Conservation (phyloP, 2,888 invertebrate genomes). For the Ennomos quercinarius region DNA sequence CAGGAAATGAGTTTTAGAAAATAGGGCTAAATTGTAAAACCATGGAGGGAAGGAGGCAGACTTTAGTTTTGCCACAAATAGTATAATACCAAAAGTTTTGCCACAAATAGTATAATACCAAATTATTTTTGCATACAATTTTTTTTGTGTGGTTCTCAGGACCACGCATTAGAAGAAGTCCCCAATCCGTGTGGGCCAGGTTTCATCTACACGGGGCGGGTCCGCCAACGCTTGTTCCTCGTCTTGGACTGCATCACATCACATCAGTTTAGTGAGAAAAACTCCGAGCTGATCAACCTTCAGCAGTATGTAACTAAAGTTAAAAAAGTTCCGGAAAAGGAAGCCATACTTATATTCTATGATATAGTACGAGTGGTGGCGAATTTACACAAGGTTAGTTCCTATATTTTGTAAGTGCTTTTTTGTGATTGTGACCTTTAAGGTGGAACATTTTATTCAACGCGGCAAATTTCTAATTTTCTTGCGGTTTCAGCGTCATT, state of each 20-base stretch:
- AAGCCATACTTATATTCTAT: conserved; percentile 90
- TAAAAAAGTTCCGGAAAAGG: conserved; percentile 90
- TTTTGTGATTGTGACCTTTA: no score
- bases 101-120: no score
- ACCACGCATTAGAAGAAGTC: conserved; percentile 88
- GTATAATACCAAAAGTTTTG: no score
- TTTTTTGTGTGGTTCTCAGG: conserved; percentile 71
- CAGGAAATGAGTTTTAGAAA: no score
- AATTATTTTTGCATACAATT: no score
- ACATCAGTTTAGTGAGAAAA: conserved; percentile 86
- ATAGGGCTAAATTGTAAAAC: no score
- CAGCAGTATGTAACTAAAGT: conserved; percentile 92
- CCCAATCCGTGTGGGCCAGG: conserved; percentile 77
- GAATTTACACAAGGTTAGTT: conserved; percentile 88
- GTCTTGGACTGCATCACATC: conserved; percentile 90
- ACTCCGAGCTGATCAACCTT: conserved; percentile 87
- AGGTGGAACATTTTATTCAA: no score
- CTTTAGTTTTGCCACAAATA: no score
- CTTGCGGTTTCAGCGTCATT: no score
- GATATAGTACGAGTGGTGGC: conserved; percentile 91
- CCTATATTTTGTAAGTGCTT: neutral
- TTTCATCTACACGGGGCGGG: conserved; percentile 84
- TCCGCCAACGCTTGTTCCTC: conserved; percentile 87
- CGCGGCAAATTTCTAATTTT: no score
- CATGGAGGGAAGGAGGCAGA: no score